phyloP scores from a whole-genome alignment of 2,888 invertebrate species.

The Chrysina gloriosa region DNA sequence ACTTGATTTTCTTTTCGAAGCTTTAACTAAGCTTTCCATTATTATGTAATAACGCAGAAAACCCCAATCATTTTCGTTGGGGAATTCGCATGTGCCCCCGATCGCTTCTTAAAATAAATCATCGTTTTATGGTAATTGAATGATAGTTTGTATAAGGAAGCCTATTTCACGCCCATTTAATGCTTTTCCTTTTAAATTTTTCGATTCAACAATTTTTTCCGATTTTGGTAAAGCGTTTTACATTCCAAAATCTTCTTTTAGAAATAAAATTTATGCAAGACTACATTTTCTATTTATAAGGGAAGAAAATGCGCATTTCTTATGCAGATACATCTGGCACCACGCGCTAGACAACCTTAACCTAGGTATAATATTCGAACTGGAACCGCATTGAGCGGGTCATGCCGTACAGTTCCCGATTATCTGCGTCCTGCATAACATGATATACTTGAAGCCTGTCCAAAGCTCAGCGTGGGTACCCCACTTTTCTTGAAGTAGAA shows the following conservation, averaged over 20 bases:
- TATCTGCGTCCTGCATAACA: not conserved
- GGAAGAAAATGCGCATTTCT: too few species aligned
- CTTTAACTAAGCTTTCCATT: not conserved
- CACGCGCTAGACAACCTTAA: too few species aligned
- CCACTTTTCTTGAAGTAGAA: too few species aligned
- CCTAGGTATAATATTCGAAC: too few species aligned
- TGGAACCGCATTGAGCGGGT: constrained; percentile 4
- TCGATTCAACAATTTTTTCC: too few species aligned
- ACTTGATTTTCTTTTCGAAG: not conserved
- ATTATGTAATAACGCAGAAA: constrained; percentile 1
- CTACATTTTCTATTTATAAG: too few species aligned
- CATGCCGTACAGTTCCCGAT: not conserved
- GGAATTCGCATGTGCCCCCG: not conserved
- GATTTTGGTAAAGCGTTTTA: too few species aligned
- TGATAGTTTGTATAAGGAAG: not conserved
- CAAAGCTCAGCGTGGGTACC: not conserved
- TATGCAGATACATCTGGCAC: too few species aligned
- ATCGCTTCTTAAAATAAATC: not conserved
- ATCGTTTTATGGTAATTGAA: not conserved
- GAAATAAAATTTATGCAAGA: too few species aligned
- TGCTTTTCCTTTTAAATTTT: too few species aligned
- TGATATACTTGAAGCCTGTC: not conserved
- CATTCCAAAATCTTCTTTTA: too few species aligned
- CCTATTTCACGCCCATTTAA: not conserved
- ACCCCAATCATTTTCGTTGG: constrained; percentile 17